Evolutionary conservation across 2,113 vertebrate genomes (phyloP).

Genomic region (Petrocephalus microphthalmus): DNA sequence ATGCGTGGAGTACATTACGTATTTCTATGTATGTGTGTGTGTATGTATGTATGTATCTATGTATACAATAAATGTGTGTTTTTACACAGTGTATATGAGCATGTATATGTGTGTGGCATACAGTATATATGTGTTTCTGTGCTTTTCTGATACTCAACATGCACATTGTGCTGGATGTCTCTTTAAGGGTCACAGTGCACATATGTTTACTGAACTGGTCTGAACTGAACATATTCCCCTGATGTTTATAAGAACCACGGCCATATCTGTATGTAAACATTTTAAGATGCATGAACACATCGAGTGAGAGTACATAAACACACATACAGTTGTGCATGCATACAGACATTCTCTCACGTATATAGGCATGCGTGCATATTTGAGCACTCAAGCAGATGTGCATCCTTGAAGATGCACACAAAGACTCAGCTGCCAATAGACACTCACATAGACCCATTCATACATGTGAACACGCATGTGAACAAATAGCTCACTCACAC

Average conservation of each 20-base stretch:
- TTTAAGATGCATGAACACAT: background rate
- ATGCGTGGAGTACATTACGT: background rate
- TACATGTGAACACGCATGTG: background rate
- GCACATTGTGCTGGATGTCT: background rate
- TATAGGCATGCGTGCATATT: background rate
- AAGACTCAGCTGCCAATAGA: background rate
- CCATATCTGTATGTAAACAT: background rate
- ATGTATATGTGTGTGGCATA: background rate
- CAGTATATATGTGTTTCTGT: background rate
- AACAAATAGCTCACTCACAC: background rate
- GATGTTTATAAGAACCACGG: background rate
- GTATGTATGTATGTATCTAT: background rate
- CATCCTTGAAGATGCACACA: background rate
- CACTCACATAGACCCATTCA: background rate
- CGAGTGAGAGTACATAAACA: background rate
- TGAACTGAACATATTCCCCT: background rate
- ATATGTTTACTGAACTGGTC: background rate
- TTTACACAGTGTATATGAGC: background rate
- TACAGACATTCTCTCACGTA: background rate
- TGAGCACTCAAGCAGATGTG: background rate
- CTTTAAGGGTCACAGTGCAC: background rate
- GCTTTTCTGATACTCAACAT: background rate
- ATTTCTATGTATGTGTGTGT: background rate
- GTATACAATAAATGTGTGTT: background rate
- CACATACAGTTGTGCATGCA: background rate